These are phyloP conservation scores for Halisarca cf. caerulea DNA, from an alignment of 37 sponge, comb jelly and placozoan species.

Conservation along the genomic window DNA sequence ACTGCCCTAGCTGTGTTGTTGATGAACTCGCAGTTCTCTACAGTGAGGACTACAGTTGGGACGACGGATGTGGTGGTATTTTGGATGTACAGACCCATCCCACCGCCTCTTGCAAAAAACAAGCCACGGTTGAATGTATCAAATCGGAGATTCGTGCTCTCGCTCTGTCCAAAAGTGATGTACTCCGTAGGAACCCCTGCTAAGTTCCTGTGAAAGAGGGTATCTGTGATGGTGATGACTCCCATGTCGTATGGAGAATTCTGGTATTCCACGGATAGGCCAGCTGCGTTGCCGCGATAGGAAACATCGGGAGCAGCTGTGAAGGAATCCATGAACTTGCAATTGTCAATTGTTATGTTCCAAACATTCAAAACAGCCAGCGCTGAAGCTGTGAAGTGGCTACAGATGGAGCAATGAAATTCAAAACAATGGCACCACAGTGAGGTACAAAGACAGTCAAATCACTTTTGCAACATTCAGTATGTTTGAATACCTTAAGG, in stretches of 20 bases:
- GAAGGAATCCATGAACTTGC: conserved; percentile 18
- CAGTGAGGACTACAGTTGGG: not conserved
- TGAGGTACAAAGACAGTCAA: not conserved
- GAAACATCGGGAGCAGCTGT: not conserved
- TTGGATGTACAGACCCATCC: conserved; percentile 32
- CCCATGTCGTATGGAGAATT: not conserved
- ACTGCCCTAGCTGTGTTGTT: conserved; percentile 24
- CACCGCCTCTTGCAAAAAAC: conserved; percentile 64
- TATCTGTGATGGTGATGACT: not conserved
- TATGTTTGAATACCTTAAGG: no score
- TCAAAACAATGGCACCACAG: not conserved
- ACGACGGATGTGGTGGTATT: not conserved
- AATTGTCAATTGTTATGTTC: not conserved
- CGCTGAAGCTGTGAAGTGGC: not conserved
- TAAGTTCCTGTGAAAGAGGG: conserved; percentile 23
- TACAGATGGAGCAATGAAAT: not conserved
- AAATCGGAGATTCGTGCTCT: not conserved
- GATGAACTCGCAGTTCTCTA: conserved; percentile 19
- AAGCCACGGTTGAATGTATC: no score
- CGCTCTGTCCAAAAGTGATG: no score
- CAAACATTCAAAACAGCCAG: conserved; percentile 11
- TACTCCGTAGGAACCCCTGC: not conserved
- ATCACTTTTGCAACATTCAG: no score
- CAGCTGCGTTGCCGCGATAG: conserved; percentile 45
- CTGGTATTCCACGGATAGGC: conserved; percentile 37